A percentile compares a stretch with the other conserved stretches of the same genome.
These are phyloP conservation scores for Eurytoma adleriae DNA, from an alignment of 2,888 invertebrate species.

Conservation along the genomic window DNA sequence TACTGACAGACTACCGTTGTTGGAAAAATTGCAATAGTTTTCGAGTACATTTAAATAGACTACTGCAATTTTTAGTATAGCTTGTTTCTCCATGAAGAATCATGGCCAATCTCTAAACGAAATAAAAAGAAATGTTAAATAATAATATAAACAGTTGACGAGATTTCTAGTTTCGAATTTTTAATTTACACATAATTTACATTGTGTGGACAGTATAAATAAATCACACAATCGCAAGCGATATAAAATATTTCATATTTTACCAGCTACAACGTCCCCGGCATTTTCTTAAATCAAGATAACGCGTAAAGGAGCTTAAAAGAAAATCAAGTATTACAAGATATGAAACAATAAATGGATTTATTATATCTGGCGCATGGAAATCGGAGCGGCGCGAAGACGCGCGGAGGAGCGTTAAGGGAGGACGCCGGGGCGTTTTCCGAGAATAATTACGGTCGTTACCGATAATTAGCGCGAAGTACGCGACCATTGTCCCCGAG, in stretches of 20 bases:
- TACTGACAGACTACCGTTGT: too few species aligned
- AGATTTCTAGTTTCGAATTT: too few species aligned
- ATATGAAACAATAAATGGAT: conserved; percentile 49
- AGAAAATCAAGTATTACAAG: conserved; percentile 4
- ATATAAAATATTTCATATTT: background rate
- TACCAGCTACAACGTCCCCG: background rate
- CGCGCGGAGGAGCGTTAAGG: conserved; percentile 35
- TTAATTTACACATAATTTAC: conserved; percentile 12
- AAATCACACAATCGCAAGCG: background rate
- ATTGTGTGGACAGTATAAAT: background rate
- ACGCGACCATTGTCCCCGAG: conserved; percentile 59
- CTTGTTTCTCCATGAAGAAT: too few species aligned
- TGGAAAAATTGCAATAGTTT: too few species aligned
- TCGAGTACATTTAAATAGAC: too few species aligned
- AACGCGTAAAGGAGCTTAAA: background rate
- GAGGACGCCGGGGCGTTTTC: conserved; percentile 55
- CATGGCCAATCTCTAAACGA: too few species aligned
- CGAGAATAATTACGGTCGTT: conserved; percentile 70
- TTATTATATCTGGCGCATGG: conserved; percentile 29
- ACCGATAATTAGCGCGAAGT: conserved; percentile 71
- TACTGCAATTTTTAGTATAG: too few species aligned
- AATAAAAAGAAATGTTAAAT: too few species aligned
- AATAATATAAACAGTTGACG: too few species aligned
- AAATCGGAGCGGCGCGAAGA: background rate
- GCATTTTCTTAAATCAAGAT: background rate